A percentile compares a stretch with the other conserved stretches of the same genome.
phyloP scores from a whole-genome alignment of 2,888 invertebrate species.

The Lordiphosa fenestrarum region DNA sequence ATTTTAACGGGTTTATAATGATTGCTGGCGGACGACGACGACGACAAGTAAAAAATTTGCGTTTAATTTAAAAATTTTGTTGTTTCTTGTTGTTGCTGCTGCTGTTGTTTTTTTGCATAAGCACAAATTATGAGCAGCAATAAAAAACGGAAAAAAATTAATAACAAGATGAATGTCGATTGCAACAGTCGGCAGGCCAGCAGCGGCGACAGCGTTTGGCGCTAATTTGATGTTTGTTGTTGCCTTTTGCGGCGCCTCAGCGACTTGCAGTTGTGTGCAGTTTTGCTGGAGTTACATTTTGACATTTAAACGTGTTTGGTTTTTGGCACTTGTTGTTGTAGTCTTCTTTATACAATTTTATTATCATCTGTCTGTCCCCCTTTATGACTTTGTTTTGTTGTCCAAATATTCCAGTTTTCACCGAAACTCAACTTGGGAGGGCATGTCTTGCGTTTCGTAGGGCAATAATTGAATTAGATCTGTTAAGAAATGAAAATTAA shows the following conservation, averaged over 20 bases:
- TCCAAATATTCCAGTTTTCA: no score
- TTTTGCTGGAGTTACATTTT: constrained; percentile 66
- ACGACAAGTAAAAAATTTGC: constrained; percentile 47
- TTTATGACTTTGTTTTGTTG: constrained; percentile 24
- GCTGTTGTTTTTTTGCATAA: constrained; percentile 47
- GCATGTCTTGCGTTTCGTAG: no score
- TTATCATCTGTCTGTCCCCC: constrained; percentile 57
- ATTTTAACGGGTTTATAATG: constrained; percentile 63
- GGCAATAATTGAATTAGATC: no score
- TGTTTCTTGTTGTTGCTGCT: constrained; percentile 6
- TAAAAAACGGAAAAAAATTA: constrained; percentile 38
- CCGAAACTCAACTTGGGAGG: no score
- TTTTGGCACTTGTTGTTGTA: constrained; percentile 65
- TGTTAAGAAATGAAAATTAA: no score
- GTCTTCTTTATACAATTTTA: constrained; percentile 43
- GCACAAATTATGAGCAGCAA: constrained; percentile 51
- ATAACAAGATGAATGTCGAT: constrained; percentile 51
- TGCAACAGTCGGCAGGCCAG: constrained; percentile 43
- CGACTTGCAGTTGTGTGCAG: constrained; percentile 61
- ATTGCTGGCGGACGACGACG: constrained; percentile 11
- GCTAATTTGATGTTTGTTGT: constrained; percentile 70
- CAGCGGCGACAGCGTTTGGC: constrained; percentile 52
- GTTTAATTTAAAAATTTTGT: constrained; percentile 49
- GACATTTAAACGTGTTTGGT: constrained; percentile 67
- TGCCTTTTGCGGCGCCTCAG: constrained; percentile 55